A percentile compares a stretch with the other conserved stretches of the same genome.
Evolutionary conservation across 2,888 invertebrate species (phyloP).

Genomic region (Clostera curtula): DNA sequence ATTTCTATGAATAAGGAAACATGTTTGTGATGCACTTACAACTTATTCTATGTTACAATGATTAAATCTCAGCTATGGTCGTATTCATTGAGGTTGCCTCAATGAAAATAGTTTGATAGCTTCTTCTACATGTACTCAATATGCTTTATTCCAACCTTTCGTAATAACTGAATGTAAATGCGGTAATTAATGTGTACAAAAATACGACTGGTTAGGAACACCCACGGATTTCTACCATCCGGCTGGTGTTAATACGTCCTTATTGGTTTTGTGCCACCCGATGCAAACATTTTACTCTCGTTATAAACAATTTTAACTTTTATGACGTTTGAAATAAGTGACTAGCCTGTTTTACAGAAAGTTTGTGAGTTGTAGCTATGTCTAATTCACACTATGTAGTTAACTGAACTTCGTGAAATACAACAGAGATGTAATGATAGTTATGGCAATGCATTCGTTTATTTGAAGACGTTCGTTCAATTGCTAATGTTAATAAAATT

Average conservation of each 20-base stretch:
- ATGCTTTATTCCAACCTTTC: constrained; percentile 28
- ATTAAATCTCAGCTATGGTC: constrained; percentile 6
- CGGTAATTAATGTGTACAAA: constrained; percentile 49
- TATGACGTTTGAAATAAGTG: constrained; percentile 33
- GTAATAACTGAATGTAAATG: constrained; percentile 50
- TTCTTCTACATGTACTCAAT: constrained; percentile 11
- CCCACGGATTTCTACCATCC: constrained; percentile 61
- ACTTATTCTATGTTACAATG: background rate
- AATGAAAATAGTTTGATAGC: constrained; percentile 4
- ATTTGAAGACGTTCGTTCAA: constrained; percentile 48
- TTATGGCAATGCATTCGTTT: constrained; percentile 63
- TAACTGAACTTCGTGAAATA: constrained; percentile 70
- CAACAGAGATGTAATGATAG: constrained; percentile 63
- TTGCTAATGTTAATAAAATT: constrained; percentile 61
- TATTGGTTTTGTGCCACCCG: constrained; percentile 58
- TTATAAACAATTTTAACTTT: constrained; percentile 38
- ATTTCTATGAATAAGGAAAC: constrained; percentile 14
- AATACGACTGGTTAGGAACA: constrained; percentile 62
- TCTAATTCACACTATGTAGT: constrained; percentile 67
- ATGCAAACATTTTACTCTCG: constrained; percentile 35
- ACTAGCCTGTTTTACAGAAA: constrained; percentile 14
- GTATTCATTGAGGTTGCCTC: background rate
- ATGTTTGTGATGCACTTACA: constrained; percentile 2
- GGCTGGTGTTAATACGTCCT: constrained; percentile 63
- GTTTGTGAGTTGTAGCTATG: constrained; percentile 32